Percentiles rank a stretch among this genome's conserved stretches.
These are phyloP conservation scores for Pseudonaja textilis DNA, from an alignment of 2,113 vertebrate species.

Conservation along the genomic window DNA sequence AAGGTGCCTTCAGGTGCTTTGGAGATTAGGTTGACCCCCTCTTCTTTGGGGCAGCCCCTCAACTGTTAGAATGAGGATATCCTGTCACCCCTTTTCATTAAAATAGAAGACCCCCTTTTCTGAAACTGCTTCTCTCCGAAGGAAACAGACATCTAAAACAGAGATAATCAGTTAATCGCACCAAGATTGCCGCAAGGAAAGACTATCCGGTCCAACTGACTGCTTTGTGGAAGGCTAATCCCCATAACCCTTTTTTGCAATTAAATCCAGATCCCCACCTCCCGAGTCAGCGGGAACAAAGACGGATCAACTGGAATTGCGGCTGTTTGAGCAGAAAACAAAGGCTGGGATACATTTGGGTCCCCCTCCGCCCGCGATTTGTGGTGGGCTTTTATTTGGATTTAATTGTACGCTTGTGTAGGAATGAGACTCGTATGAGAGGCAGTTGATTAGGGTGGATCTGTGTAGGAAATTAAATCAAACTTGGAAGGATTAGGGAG, in stretches of 20 bases:
- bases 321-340: neutral
- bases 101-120: neutral
- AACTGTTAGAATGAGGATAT: too few relatives aligned
- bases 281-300: neutral
- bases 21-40: too few relatives aligned
- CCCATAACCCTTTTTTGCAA: neutral
- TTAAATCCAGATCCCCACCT: neutral
- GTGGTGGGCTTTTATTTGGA: too few relatives aligned
- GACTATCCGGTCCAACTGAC: neutral
- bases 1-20: too few relatives aligned
- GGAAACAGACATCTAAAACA: neutral
- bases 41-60: too few relatives aligned
- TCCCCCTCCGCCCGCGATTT: fast-evolving
- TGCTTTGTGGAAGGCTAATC: neutral
- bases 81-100: neutral
- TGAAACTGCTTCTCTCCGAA: neutral
- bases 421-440: neutral
- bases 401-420: neutral
- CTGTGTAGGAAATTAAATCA: neutral
- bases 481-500: too few relatives aligned
- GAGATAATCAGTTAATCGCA: neutral
- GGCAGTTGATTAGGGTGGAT: neutral
- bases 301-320: neutral
- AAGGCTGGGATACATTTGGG: neutral
- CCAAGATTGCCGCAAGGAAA: neutral